These are phyloP conservation scores for Thunnus albacares DNA, from an alignment of 2,797 vertebrate species.

Conservation along the genomic window DNA sequence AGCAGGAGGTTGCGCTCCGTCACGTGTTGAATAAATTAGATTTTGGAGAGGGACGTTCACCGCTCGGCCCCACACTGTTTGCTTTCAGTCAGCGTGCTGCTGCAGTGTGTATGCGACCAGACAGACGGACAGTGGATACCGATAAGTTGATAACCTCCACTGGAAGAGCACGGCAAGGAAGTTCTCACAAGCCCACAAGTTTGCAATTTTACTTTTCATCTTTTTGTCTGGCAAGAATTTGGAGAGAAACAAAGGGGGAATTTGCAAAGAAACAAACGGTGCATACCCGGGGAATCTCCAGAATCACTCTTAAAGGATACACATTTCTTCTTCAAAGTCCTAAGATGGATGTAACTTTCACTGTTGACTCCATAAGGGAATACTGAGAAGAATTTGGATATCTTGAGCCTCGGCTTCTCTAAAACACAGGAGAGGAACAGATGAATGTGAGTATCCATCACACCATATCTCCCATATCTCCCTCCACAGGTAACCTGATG, in stretches of 20 bases:
- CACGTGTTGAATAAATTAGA: constrained; percentile 85
- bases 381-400: constrained; percentile 46
- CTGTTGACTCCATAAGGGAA: constrained; percentile 39
- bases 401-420: constrained; percentile 24
- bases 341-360: constrained; percentile 83
- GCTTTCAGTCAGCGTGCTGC: constrained; percentile 70
- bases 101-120: constrained; percentile 54
- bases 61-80: constrained; percentile 61
- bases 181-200: constrained; percentile 44
- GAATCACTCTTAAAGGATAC: constrained; percentile 32
- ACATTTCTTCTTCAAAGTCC: constrained; percentile 7
- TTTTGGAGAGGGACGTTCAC: constrained; percentile 70
- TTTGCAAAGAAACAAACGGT: constrained; percentile 26
- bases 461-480: not conserved
- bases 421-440: constrained; percentile 66
- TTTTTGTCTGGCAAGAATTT: not conserved
- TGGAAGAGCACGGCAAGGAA: constrained; percentile 37
- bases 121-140: constrained; percentile 44
- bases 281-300: constrained; percentile 20
- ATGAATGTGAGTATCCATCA: constrained; percentile 86
- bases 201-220: constrained; percentile 21
- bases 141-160: constrained; percentile 46
- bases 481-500: constrained; percentile 11
- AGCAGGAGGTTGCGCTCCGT: constrained; percentile 67
- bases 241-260: constrained; percentile 4